These are phyloP conservation scores for Aphidoletes aphidimyza DNA, from an alignment of 2,888 invertebrate genomes.

Conservation along the genomic window DNA sequence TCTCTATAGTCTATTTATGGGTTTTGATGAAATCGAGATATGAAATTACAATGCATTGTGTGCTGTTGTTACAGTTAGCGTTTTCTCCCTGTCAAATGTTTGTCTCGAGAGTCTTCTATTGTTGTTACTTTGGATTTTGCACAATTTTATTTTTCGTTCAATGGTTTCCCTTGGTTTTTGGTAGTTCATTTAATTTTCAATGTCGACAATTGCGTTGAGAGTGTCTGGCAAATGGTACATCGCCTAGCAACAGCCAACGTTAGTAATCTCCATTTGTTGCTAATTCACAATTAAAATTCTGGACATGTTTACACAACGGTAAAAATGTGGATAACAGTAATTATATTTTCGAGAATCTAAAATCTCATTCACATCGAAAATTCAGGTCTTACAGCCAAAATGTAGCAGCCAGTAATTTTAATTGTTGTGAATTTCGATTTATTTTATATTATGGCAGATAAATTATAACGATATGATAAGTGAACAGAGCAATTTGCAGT, in stretches of 20 bases:
- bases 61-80: not conserved
- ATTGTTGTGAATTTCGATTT: constrained; percentile 25
- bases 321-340: constrained; percentile 28
- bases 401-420: not conserved
- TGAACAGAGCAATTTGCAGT: constrained; percentile 38
- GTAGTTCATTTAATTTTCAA: too few species aligned
- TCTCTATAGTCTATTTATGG: not conserved
- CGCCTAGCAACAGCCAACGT: too few species aligned
- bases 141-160: not conserved
- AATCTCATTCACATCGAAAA: not conserved
- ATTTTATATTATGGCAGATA: constrained; percentile 3
- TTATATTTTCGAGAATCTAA: not conserved
- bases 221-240: too few species aligned
- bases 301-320: not conserved
- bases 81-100: not conserved
- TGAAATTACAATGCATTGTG: constrained; percentile 36
- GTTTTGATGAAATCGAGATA: not conserved
- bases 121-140: not conserved
- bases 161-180: too few species aligned
- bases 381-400: not conserved
- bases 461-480: constrained; percentile 43
- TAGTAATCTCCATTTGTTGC: not conserved
- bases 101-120: not conserved
- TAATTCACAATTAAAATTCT: constrained; percentile 51
- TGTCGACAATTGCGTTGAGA: too few species aligned